These are phyloP conservation scores for Coelopa frigida DNA, from an alignment of 1,140 invertebrate species.

Conservation along the genomic window DNA sequence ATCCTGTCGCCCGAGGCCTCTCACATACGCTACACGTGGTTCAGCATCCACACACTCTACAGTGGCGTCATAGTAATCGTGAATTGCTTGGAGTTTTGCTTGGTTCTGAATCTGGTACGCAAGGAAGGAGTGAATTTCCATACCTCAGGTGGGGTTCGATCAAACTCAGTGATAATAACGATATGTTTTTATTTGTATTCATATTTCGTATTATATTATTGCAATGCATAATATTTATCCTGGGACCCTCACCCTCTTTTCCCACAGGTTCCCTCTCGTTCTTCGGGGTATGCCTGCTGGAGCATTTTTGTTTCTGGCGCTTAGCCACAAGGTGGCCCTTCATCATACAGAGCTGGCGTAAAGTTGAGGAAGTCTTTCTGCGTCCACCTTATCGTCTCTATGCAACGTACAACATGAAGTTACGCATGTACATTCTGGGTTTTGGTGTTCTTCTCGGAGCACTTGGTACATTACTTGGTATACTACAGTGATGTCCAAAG, in stretches of 20 bases:
- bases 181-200: neutral
- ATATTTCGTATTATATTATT: neutral
- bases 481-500: neutral
- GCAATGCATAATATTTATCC: neutral
- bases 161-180: neutral
- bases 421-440: conserved; percentile 28
- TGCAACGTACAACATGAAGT: conserved; percentile 30
- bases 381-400: conserved; percentile 32
- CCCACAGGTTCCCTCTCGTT: conserved; percentile 21
- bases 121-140: conserved; percentile 28
- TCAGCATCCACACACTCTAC: conserved; percentile 22
- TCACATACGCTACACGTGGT: conserved; percentile 24
- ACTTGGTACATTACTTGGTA: conserved; percentile 16
- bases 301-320: conserved; percentile 37
- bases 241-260: neutral
- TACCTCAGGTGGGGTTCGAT: conserved; percentile 19
- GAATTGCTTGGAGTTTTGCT: conserved; percentile 26
- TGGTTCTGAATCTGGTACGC: conserved; percentile 23
- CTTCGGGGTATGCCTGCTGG: conserved; percentile 32
- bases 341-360: conserved; percentile 27
- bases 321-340: conserved; percentile 30
- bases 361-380: conserved; percentile 31
- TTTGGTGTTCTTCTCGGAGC: conserved; percentile 26
- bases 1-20: conserved; percentile 17
- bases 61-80: conserved; percentile 21